Percentiles rank a stretch among this genome's conserved stretches.
phyloP scores from a whole-genome alignment of 2,888 invertebrate genomes.

The Parapristionchus giblindavisi region DNA sequence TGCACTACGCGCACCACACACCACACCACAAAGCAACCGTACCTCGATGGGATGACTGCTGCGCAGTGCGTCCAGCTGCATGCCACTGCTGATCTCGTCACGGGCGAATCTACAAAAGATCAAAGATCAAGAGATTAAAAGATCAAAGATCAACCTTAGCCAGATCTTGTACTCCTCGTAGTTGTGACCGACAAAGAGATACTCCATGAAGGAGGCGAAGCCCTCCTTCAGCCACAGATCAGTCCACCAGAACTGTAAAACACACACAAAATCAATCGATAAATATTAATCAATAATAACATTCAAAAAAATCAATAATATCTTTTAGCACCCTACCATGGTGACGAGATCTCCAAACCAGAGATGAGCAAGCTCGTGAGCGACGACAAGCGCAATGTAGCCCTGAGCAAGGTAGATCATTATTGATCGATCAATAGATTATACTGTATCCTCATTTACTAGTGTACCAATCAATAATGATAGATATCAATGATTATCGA shows the following conservation, averaged over 20 bases:
- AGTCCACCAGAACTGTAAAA: conserved; percentile 67
- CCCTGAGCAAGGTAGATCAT: conserved; percentile 70
- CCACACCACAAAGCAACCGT: no score
- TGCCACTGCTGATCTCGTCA: conserved; percentile 84
- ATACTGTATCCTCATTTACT: not conserved
- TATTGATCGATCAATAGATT: not conserved
- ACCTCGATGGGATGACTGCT: conserved; percentile 93
- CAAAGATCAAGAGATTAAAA: conserved; percentile 72
- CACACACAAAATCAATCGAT: not conserved
- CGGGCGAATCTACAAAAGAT: conserved; percentile 78
- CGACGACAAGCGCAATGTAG: conserved; percentile 81
- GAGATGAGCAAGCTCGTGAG: conserved; percentile 92
- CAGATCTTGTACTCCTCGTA: conserved; percentile 91
- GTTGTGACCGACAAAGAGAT: conserved; percentile 87
- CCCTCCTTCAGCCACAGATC: conserved; percentile 94
- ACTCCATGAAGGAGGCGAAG: conserved; percentile 94
- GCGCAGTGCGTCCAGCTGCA: conserved; percentile 82
- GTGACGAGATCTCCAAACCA: conserved; percentile 99
- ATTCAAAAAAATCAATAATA: not conserved
- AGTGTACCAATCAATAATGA: not conserved
- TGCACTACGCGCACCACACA: not conserved
- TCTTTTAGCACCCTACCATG: conserved; percentile 76
- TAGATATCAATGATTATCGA: not conserved
- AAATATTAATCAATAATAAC: not conserved
- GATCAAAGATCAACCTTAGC: conserved; percentile 14